Evolutionary conservation across 2,888 invertebrate species (phyloP).

Genomic region (Drosophila mercatorum): DNA sequence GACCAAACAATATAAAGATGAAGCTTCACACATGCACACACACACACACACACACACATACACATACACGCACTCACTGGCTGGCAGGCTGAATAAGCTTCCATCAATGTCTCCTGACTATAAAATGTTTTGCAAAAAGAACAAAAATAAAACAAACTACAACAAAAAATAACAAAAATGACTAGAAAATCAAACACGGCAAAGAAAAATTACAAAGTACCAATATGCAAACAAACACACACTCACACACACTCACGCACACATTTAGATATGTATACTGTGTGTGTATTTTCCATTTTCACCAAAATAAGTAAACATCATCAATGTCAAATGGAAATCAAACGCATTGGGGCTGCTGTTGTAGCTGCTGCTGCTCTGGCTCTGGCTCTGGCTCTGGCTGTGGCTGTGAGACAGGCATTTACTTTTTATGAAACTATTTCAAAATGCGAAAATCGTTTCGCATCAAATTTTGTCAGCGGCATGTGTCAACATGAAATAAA

Average conservation of each 20-base stretch:
- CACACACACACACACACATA: not conserved
- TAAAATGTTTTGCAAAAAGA: conserved; percentile 44
- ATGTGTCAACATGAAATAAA: conserved; percentile 68
- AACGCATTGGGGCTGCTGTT: conserved; percentile 49
- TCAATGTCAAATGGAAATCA: conserved; percentile 82
- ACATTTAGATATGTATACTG: conserved; percentile 12
- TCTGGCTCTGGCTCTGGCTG: not conserved
- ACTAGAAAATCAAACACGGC: conserved; percentile 30
- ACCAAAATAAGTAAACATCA: conserved; percentile 81
- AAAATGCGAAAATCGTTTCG: conserved; percentile 80
- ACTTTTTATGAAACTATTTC: conserved; percentile 78
- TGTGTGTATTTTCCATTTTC: conserved; percentile 78
- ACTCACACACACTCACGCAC: conserved; percentile 16
- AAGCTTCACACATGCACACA: conserved; percentile 24
- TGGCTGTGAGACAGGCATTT: conserved; percentile 52
- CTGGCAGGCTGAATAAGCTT: conserved; percentile 25
- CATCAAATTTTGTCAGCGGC: conserved; percentile 76
- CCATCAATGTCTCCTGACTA: conserved; percentile 61
- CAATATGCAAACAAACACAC: conserved; percentile 18
- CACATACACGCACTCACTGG: not conserved
- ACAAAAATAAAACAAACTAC: conserved; percentile 35
- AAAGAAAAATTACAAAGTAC: conserved; percentile 55
- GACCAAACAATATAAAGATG: conserved; percentile 41
- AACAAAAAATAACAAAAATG: conserved; percentile 42
- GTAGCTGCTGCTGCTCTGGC: not conserved